Base-by-base conservation (phyloP, 2,113 vertebrate species). In the Capricornis sumatraensis region DNA sequence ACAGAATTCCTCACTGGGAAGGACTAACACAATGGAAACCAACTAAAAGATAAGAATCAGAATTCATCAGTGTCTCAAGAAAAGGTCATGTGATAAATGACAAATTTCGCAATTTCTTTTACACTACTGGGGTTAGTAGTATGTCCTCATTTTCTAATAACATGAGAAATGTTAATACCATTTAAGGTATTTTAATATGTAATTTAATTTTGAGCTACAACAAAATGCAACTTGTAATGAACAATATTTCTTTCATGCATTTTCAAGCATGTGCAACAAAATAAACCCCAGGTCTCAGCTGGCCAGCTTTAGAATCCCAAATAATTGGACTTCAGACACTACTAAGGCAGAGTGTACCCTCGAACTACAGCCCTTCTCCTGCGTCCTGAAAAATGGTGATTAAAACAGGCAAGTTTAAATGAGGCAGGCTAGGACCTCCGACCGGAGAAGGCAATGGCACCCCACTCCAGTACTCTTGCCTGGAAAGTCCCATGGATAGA, bases 41-140 rank as follows among this genome's bases (percentile, higher is more conserved):
- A 86, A 91, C 43, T 67, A 76, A 89, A 88, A 85, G 78, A 92
- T 90, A 96, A 96, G 55, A 96, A 87, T 60, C 45, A 84, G 23
- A 87, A 88, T 50, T 95, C 55, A 93, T 92, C 52, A n/a, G 8
- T 47, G 47, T 87, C 45, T 79, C 53, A 91, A 50, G 6, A 30
- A 91, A 92, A 81, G 55, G 43, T 92, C 43, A 47, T 19, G 9
- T 0, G 2, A 83, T 84, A 67, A 92, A 95, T 87, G 25, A 71
- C 43, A 89, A 89, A 17, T 71, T 60, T 87, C 9, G 5, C 16
- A 47, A n/a, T 30, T 58, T 94, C 85, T 93, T 91, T 79, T 78
- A 92, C 10, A 40, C 25, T 62, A 79, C 30, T 43, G 0, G 27
- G 23, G 6, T 67, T 95, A 96, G 6, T 11, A 86, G 6, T 9